These are phyloP conservation scores for Sceloporus tristichus DNA, from an alignment of 2,113 vertebrate species.

Conservation along the genomic window DNA sequence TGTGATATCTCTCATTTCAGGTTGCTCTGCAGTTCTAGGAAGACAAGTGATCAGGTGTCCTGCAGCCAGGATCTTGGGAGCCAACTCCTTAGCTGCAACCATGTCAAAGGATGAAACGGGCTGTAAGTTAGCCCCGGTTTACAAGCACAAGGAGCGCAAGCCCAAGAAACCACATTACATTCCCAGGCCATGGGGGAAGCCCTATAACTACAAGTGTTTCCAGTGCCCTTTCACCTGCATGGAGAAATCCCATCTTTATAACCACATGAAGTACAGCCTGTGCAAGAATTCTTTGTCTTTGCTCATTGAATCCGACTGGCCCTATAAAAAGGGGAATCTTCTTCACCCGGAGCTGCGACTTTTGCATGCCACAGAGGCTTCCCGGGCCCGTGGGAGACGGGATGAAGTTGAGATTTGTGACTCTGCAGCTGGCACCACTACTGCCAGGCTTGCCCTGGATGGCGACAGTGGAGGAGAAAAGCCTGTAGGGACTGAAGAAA, in stretches of 20 bases:
- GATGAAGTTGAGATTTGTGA: slow-evolving; percentile 68
- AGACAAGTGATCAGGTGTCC: neutral
- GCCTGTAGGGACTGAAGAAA: slow-evolving; percentile 2
- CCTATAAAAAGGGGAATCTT: slow-evolving; percentile 89
- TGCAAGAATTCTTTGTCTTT: slow-evolving; percentile 98
- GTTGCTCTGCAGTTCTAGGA: slow-evolving; percentile 19
- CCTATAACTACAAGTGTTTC: slow-evolving; percentile 99
- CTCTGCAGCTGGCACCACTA: neutral
- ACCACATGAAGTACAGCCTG: slow-evolving; percentile 99
- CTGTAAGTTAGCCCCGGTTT: slow-evolving; percentile 85
- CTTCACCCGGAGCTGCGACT: slow-evolving; percentile 84
- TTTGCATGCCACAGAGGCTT: slow-evolving; percentile 74
- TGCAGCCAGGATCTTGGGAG: neutral
- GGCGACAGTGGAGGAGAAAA: slow-evolving; percentile 11
- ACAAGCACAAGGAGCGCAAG: slow-evolving; percentile 93
- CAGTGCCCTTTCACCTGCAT: slow-evolving; percentile 99
- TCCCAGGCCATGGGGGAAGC: slow-evolving; percentile 95
- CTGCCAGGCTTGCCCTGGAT: neutral
- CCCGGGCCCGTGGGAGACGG: slow-evolving; percentile 50
- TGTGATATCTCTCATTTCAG: slow-evolving; percentile 55
- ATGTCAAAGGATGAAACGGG: slow-evolving; percentile 89
- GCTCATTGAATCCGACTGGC: slow-evolving; percentile 94
- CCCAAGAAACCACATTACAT: slow-evolving; percentile 99
- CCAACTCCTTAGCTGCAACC: slow-evolving; percentile 24
- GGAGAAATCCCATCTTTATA: slow-evolving; percentile 99